Evolutionary conservation across 2,888 invertebrate genomes (phyloP).

Genomic region (Tuberolachnus salignus): DNA sequence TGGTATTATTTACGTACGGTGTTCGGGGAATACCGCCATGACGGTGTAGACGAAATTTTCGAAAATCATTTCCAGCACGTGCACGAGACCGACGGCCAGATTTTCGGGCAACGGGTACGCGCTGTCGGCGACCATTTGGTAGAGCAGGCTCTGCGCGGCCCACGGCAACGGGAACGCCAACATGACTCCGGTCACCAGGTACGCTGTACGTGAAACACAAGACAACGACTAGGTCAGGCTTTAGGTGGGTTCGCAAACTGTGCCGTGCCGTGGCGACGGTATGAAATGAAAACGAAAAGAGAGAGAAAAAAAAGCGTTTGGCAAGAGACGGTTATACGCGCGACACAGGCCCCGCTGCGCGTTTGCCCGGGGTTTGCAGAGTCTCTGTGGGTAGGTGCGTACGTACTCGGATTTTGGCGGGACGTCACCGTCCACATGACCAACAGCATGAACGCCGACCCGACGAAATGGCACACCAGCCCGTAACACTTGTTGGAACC

Average conservation of each 20-base stretch:
- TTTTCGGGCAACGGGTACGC: conserved; percentile 29
- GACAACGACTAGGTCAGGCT: no score
- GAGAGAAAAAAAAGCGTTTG: no score
- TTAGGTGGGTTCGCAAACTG: no score
- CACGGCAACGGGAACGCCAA: conserved; percentile 40
- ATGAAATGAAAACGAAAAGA: no score
- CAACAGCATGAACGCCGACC: background rate
- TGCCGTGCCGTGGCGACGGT: no score
- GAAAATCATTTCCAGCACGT: background rate
- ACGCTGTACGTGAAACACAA: background rate
- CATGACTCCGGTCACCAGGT: background rate
- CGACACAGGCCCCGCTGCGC: no score
- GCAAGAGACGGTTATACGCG: no score
- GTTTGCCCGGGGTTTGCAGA: no score
- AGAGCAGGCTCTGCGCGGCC: background rate
- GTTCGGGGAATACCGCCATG: background rate
- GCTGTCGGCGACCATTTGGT: background rate
- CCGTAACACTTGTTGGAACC: background rate
- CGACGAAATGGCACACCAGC: background rate
- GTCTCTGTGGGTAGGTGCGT: no score
- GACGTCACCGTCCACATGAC: background rate
- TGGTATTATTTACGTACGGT: background rate
- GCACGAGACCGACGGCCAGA: conserved; percentile 16
- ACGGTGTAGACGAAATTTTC: background rate
- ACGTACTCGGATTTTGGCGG: no score